phyloP scores from a whole-genome alignment of 2,888 invertebrate species.

The Sabellastarte sp. region DNA sequence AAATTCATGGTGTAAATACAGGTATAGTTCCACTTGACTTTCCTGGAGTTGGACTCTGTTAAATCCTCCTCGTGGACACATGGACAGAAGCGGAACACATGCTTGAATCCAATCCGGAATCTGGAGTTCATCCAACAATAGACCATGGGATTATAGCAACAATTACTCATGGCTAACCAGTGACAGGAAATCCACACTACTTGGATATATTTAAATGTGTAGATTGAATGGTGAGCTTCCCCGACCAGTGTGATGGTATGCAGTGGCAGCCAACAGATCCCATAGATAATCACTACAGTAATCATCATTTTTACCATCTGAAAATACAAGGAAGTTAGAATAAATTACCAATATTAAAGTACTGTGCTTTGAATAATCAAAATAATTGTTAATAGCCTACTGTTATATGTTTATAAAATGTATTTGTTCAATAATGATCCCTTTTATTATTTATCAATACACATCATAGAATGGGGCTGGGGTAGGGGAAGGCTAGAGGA shows the following conservation, averaged over 20 bases:
- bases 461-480: no score
- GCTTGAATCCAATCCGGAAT: slow-evolving; percentile 44
- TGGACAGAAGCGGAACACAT: slow-evolving; percentile 21
- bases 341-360: no score
- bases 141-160: slow-evolving; percentile 55
- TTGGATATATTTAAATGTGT: slow-evolving; percentile 39
- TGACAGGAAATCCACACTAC: slow-evolving; percentile 46
- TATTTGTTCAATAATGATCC: no score
- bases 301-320: background rate
- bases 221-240: slow-evolving; percentile 28
- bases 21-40: background rate
- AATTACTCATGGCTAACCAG: slow-evolving; percentile 56
- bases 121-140: slow-evolving; percentile 56
- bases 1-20: background rate
- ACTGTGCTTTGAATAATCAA: no score
- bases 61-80: background rate
- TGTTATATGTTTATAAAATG: no score
- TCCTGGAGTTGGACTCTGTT: background rate
- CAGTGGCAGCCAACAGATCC: background rate
- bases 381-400: no score
- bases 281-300: background rate
- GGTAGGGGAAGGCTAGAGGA: no score
- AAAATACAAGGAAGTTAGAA: no score
- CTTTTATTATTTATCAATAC: no score
- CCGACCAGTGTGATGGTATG: background rate